A percentile compares a stretch with the other conserved stretches of the same genome.
Conservation (phyloP, 2,888 invertebrate species). For the Hanleya hanleyi region DNA sequence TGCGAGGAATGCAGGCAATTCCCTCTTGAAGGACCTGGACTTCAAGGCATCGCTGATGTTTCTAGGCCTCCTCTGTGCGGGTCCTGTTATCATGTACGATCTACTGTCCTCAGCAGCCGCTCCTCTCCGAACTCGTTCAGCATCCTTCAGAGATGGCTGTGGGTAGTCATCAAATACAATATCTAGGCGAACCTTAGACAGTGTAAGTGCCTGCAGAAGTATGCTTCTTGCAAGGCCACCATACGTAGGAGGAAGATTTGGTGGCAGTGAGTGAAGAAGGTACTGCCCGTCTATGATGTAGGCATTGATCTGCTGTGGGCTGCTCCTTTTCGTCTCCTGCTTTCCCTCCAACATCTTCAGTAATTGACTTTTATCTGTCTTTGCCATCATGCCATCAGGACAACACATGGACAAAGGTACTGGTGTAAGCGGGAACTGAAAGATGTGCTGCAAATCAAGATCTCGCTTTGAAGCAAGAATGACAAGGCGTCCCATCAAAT, state of each 20-base stretch:
- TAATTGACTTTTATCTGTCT: constrained; percentile 17
- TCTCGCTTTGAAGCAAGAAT: constrained; percentile 9
- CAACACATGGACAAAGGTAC: constrained; percentile 22
- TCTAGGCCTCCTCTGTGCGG: no score
- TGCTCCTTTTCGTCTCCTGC: not conserved
- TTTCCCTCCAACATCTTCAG: constrained; percentile 15
- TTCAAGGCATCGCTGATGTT: no score
- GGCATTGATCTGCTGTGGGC: not conserved
- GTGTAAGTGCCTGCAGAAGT: not conserved
- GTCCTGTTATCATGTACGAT: no score
- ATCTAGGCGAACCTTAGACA: not conserved
- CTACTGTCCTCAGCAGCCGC: no score
- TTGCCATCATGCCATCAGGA: constrained; percentile 24
- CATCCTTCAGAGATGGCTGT: constrained; percentile 11
- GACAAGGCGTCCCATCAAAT: constrained; percentile 19
- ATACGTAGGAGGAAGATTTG: constrained; percentile 16
- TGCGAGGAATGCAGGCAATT: no score
- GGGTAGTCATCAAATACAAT: constrained; percentile 20
- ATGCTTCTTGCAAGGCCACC: constrained; percentile 6
- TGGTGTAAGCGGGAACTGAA: constrained; percentile 20
- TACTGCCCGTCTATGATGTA: constrained; percentile 12
- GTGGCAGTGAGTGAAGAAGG: constrained; percentile 12
- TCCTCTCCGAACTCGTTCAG: constrained; percentile 15
- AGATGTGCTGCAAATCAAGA: constrained; percentile 15
- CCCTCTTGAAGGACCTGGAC: no score